phyloP scores from a whole-genome alignment of 2,888 invertebrate genomes.

The Cosmia trapezina region DNA sequence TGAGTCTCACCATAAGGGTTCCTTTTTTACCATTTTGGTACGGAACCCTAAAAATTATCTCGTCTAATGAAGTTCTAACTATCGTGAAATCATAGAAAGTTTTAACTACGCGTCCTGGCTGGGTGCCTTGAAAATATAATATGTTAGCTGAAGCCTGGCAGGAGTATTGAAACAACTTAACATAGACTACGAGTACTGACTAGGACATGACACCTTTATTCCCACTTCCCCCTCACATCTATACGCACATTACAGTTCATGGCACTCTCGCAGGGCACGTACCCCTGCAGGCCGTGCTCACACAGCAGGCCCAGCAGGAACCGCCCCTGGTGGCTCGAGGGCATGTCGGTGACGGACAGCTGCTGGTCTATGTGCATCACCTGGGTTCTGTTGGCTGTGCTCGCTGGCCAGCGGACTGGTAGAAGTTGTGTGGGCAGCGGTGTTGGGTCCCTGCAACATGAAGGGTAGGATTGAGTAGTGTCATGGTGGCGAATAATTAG shows the following conservation, averaged over 20 bases:
- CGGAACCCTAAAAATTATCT: too few species aligned
- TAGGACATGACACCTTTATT: slow-evolving; percentile 28
- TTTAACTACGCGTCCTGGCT: not conserved
- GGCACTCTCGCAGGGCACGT: slow-evolving; percentile 82
- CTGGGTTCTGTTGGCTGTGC: slow-evolving; percentile 71
- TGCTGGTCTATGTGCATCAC: slow-evolving; percentile 72
- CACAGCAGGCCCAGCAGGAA: slow-evolving; percentile 79
- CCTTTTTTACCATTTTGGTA: too few species aligned
- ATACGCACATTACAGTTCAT: slow-evolving; percentile 66
- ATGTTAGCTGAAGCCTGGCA: too few species aligned
- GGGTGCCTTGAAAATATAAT: not conserved
- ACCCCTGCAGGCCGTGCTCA: slow-evolving; percentile 78
- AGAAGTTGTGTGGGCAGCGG: slow-evolving; percentile 72
- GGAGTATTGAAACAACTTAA: not conserved
- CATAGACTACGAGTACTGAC: too few species aligned
- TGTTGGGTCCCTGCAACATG: slow-evolving; percentile 81
- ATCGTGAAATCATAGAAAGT: not conserved
- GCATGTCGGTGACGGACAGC: slow-evolving; percentile 68
- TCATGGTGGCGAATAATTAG: not conserved
- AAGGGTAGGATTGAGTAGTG: not conserved
- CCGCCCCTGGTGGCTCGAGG: slow-evolving; percentile 65
- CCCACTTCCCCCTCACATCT: not conserved
- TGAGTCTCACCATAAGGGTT: too few species aligned
- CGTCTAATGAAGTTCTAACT: not conserved
- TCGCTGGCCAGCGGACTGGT: slow-evolving; percentile 77